Percentiles rank a stretch among this genome's conserved stretches.
These are phyloP conservation scores for Limenitis camilla DNA, from an alignment of 2,888 invertebrate species.

Conservation along the genomic window DNA sequence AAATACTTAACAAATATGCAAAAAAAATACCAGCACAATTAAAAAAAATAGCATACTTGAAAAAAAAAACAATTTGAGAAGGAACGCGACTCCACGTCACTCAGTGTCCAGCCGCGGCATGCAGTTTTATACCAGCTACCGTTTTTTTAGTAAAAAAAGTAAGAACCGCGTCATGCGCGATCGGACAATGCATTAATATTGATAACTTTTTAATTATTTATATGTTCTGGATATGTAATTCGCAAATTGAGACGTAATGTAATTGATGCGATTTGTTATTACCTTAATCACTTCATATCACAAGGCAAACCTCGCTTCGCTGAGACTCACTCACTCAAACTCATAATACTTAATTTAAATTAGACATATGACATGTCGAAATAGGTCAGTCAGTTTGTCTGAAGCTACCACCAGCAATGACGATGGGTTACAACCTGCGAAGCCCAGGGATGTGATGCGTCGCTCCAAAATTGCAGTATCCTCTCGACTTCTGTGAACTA, in stretches of 20 bases:
- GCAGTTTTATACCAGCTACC: constrained; percentile 57
- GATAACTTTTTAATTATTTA: constrained; percentile 55
- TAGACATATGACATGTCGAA: no score
- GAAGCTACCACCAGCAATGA: no score
- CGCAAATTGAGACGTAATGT: constrained; percentile 56
- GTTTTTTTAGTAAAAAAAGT: constrained; percentile 54
- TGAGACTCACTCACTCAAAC: no score
- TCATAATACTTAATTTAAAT: no score
- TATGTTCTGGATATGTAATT: constrained; percentile 45
- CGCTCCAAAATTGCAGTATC: no score
- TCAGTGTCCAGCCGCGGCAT: constrained; percentile 50
- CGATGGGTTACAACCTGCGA: no score
- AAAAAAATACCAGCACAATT: constrained; percentile 8
- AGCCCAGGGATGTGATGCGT: no score
- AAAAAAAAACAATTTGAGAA: constrained; percentile 34
- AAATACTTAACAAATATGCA: not conserved
- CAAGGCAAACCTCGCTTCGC: not conserved
- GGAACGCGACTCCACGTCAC: constrained; percentile 47
- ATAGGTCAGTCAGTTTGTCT: no score
- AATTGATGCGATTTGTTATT: constrained; percentile 36
- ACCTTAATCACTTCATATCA: not conserved
- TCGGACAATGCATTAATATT: constrained; percentile 54
- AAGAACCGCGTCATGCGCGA: constrained; percentile 57
- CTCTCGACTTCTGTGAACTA: no score
- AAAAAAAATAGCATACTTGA: constrained; percentile 25